Evolutionary conservation across 2,113 vertebrate genomes (phyloP).

Genomic region (Poicephalus gulielmi): DNA sequence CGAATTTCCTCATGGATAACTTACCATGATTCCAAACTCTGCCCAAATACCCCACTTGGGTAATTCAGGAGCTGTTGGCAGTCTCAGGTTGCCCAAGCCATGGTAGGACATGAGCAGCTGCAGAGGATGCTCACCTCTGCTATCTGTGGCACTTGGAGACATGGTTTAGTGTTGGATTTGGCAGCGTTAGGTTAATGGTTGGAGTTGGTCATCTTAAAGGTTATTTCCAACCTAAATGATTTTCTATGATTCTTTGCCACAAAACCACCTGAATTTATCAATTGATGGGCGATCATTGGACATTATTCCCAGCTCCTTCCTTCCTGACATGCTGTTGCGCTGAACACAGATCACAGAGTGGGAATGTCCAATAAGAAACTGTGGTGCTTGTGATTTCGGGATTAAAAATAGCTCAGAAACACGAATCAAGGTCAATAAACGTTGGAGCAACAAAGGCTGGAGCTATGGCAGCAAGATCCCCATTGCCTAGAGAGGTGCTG

Average conservation of each 20-base stretch:
- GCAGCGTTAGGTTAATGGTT: neutral
- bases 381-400: fast-evolving
- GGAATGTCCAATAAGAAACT: neutral
- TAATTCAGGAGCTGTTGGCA: fast-evolving
- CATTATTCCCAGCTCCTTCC: fast-evolving
- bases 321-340: neutral
- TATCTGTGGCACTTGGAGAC: neutral
- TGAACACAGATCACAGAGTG: fast-evolving
- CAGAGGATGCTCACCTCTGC: fast-evolving
- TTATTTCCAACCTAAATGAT: neutral
- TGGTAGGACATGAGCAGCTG: fast-evolving
- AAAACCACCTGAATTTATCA: neutral
- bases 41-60: fast-evolving
- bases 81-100: neutral
- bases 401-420: neutral
- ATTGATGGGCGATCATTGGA: fast-evolving
- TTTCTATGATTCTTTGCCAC: neutral
- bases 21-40: too few relatives aligned
- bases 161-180: neutral
- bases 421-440: neutral
- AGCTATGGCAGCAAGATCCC: fast-evolving
- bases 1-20: fast-evolving
- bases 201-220: neutral
- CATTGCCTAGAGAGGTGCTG: fast-evolving
- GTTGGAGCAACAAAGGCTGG: neutral